Evolutionary conservation across 2,888 invertebrate species (phyloP), one percentile per base, ranked within the genome.

Genomic region (Thera britannica): DNA sequence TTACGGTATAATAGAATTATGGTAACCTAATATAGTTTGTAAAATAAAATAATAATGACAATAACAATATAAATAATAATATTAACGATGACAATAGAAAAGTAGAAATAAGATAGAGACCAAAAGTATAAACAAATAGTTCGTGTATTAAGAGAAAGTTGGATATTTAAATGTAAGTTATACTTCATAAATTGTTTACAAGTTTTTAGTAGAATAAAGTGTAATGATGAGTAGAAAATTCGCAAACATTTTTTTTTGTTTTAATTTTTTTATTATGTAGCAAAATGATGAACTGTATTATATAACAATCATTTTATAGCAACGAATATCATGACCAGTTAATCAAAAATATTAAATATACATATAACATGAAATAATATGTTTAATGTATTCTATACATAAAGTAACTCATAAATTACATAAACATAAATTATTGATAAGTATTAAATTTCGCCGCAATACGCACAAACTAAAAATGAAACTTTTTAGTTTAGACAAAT

Each of bases 71-170:
- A 72, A 52, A 49, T 35, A 83, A 79, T 23, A 23, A 23, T 79
- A 77, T 83, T 80, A 83, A 23, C 23, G 41, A 12, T 75, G 83
- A 89, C 85, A 87, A 89, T 88, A 89, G 78, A 56, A 72, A 83
- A 83, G 78, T 67, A 44, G 72, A 62, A 38, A n/a, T 83, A 84
- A 83, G 74, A 81, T 85, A 86, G 82, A 85, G 89, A 89, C 89
- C 87, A 89, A 86, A 75, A 78, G 78, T 73, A 76, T 69, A 72
- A 75, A 72, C 64, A 71, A 68, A 55, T 60, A 62, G 51, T 63
- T 65, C 38, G 54, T 57, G 34, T 11, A 71, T 62, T 23, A 65
- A 71, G 62, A 56, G 62, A 67, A 62, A 57, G 12, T 62, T 41
- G 46, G 7, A 59, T 57, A 62, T 62, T 58, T 65, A 36, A 61